Evolutionary conservation across 2,113 vertebrate species (phyloP).

Genomic region (Haemorhous mexicanus): DNA sequence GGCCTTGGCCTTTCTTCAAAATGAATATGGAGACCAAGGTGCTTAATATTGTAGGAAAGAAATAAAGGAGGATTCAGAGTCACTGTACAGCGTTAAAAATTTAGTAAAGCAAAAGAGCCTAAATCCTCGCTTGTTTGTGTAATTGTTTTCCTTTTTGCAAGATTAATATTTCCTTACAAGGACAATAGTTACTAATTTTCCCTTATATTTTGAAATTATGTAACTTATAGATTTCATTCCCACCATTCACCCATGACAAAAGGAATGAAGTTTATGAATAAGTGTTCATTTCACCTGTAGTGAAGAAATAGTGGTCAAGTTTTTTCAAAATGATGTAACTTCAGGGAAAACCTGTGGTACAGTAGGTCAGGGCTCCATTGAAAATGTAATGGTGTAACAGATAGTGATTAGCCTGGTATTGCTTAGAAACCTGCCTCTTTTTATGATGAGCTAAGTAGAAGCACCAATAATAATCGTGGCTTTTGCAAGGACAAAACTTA

Average conservation of each 20-base stretch:
- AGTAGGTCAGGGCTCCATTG: background rate
- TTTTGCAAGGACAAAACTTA: background rate
- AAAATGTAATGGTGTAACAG: background rate
- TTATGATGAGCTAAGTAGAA: background rate
- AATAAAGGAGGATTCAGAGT: background rate
- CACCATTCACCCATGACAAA: background rate
- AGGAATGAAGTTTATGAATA: background rate
- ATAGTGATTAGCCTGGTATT: background rate
- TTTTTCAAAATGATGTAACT: background rate
- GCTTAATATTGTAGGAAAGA: background rate
- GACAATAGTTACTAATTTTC: background rate
- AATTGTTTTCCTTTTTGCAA: background rate
- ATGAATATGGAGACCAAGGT: background rate
- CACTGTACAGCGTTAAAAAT: background rate
- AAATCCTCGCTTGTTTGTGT: background rate
- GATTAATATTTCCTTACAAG: background rate
- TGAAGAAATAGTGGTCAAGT: background rate
- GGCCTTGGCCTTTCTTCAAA: background rate
- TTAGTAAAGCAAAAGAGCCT: background rate
- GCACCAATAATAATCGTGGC: background rate
- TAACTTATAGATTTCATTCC: background rate
- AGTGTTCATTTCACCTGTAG: background rate
- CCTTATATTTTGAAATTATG: background rate
- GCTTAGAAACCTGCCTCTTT: background rate
- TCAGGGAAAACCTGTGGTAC: background rate